phyloP scores from a whole-genome alignment of 2,888 invertebrate genomes.

The Drosophila anceps region DNA sequence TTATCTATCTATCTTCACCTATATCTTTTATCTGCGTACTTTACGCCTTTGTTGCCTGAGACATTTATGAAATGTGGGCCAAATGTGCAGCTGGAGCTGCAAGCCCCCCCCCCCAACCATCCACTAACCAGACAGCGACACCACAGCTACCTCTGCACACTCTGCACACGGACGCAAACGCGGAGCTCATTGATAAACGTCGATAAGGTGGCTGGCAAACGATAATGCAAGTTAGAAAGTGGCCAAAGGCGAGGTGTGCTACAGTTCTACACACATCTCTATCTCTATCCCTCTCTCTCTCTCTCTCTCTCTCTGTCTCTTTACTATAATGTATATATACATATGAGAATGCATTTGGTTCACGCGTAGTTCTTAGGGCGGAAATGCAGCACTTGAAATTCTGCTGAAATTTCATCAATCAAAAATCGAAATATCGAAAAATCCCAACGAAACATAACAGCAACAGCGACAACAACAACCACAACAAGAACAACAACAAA shows the following conservation, averaged over 20 bases:
- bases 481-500: slow-evolving; percentile 33
- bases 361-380: slow-evolving; percentile 6
- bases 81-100: slow-evolving; percentile 66
- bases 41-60: slow-evolving; percentile 28
- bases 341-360: neutral
- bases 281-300: too few species aligned
- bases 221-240: slow-evolving; percentile 34
- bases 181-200: slow-evolving; percentile 50
- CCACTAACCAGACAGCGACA: neutral
- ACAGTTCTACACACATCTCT: neutral
- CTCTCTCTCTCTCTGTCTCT: too few species aligned
- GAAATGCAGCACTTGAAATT: slow-evolving; percentile 48
- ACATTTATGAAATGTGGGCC: slow-evolving; percentile 63
- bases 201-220: slow-evolving; percentile 38
- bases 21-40: slow-evolving; percentile 29
- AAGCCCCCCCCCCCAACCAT: neutral
- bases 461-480: too few species aligned
- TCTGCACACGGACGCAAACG: neutral
- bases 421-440: slow-evolving; percentile 26
- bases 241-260: neutral
- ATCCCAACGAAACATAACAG: slow-evolving; percentile 10
- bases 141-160: neutral
- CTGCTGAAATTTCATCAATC: slow-evolving; percentile 53
- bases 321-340: neutral
- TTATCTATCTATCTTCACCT: slow-evolving; percentile 12